A percentile compares a stretch with the other conserved stretches of the same genome.
These are phyloP conservation scores for Microtus richardsoni DNA, from an alignment of 2,113 vertebrate species.

Conservation along the genomic window DNA sequence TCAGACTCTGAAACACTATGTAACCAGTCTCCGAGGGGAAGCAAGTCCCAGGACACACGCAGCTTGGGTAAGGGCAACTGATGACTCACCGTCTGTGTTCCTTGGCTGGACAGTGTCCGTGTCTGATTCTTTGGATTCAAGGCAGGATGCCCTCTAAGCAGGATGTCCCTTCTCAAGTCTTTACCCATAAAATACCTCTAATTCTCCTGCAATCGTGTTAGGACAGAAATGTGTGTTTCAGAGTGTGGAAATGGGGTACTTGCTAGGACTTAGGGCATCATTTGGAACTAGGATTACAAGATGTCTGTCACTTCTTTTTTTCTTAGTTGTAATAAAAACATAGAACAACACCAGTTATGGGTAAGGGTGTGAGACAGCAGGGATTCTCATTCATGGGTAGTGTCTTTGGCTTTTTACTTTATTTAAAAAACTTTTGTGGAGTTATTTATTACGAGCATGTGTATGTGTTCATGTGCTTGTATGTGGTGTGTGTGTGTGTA, in stretches of 20 bases:
- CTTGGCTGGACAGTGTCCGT: not conserved
- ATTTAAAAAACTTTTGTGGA: not conserved
- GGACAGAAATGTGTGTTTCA: not conserved
- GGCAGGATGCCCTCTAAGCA: not conserved
- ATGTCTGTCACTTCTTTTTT: not conserved
- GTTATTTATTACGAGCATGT: not conserved
- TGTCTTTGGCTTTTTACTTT: not conserved
- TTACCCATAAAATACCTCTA: not conserved
- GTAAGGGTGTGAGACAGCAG: not conserved
- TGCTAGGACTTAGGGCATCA: not conserved
- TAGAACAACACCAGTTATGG: not conserved
- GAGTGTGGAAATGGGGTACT: not conserved
- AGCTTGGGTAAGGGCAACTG: not conserved
- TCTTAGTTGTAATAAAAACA: not conserved
- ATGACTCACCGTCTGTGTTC: not conserved
- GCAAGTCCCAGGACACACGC: not conserved
- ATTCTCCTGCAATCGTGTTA: not conserved
- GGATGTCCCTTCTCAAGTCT: not conserved
- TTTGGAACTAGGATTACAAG: not conserved
- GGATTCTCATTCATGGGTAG: not conserved
- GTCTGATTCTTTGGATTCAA: conserved; percentile 15
- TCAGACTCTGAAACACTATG: fast-evolving
- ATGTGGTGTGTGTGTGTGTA: not conserved
- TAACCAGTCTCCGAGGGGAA: not conserved
- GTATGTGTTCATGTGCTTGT: not conserved